Conservation (phyloP, 2,113 vertebrate genomes). For the Sphaerodactylus townsendi region DNA sequence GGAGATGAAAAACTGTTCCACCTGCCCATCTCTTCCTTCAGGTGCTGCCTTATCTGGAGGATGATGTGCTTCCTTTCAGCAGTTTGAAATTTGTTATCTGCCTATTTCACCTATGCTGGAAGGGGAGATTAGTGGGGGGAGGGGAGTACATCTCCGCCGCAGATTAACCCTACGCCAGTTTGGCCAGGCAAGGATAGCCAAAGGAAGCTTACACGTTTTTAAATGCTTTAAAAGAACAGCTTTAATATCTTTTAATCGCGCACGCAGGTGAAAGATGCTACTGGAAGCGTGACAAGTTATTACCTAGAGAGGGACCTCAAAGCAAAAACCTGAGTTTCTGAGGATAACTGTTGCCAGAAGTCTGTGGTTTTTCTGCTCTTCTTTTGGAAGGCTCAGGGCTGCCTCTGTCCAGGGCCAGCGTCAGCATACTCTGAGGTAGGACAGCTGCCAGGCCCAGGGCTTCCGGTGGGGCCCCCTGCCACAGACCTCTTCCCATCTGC, state of each 20-base stretch:
- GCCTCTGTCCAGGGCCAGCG: no score
- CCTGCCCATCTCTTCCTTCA: neutral
- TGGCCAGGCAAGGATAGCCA: neutral
- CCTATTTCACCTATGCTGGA: neutral
- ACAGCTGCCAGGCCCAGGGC: no score
- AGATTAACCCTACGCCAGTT: constrained; percentile 12
- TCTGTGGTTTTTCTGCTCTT: neutral
- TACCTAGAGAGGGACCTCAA: neutral
- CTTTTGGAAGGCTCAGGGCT: neutral
- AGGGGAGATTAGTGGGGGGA: neutral
- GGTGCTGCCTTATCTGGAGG: constrained; percentile 1
- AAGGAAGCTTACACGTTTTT: neutral
- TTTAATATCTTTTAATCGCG: neutral
- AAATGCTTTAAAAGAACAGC: neutral
- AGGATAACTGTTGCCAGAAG: neutral
- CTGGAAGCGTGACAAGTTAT: constrained; percentile 1
- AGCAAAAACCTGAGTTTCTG: neutral
- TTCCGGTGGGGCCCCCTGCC: no score
- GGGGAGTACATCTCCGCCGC: neutral
- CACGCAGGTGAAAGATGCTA: neutral
- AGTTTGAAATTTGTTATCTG: constrained; percentile 21
- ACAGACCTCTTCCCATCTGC: no score
- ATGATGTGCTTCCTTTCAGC: neutral
- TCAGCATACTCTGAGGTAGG: no score
- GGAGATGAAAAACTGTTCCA: neutral